Evolutionary conservation across 2,113 vertebrate genomes (phyloP), one percentile per base, ranked within the genome.

Genomic region (Carollia perspicillata): DNA sequence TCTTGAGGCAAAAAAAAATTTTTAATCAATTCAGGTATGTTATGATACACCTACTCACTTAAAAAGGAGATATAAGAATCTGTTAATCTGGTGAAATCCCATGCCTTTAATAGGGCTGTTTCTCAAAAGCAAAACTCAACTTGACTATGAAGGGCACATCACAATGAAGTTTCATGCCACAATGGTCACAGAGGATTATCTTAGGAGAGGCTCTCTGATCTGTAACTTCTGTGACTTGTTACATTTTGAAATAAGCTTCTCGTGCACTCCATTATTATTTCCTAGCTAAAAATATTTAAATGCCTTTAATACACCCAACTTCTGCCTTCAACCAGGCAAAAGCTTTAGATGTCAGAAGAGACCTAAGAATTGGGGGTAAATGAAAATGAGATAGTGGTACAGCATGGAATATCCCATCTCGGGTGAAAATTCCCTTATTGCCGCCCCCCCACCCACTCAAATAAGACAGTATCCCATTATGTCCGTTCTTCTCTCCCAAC

Each of bases 101-200:
- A 74, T 8, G 44, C 71, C 84, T 87, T 86, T 53, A 69, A 87
- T 9, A 77, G 28, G 53, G 4, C 63, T 89, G 8, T 66, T 97
- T 93, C 93, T 87, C 63, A 95, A 92, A 95, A 66, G 17, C 47
- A 84, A 66, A 51, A 55, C 71, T 75, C 83, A 93, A 84, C 63
- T 93, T 84, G 94, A 88, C 95, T 84, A 58, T 8, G 53, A 86
- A 63, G 30, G 66, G 78, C 92, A 90, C 92, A 97, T 95, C 94
- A 96, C 89, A 97, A 96, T 95, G 89, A 97, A 96, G 94, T 96
- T 97, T 93, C 92, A 93, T 2, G 28, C 77, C 58, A 92, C 68
- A 90, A 51, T 58, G 65, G 94, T 95, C 96, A 97, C 47, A 92
- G 84, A 95, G 86, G 88, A 95, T n/a, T 96, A 95, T 92, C 72